Percentiles rank a stretch among this genome's conserved stretches.
Conservation (phyloP, 2,888 invertebrate species). For the Cheilosia variabilis region DNA sequence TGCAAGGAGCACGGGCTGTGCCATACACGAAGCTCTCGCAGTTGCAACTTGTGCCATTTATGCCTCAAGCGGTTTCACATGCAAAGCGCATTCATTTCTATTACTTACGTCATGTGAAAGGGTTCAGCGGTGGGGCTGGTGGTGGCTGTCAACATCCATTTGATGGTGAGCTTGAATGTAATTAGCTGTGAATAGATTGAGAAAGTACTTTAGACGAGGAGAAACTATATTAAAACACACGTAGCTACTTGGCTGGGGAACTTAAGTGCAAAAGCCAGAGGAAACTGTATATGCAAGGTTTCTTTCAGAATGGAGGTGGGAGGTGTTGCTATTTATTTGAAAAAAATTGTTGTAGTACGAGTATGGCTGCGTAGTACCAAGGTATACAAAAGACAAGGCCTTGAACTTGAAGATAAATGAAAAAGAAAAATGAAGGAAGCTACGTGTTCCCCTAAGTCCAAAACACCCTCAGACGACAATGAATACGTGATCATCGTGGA, state of each 20-base stretch:
- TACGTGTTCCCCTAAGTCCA: no score
- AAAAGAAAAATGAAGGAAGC: no score
- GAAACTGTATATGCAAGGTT: not conserved
- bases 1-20: not conserved
- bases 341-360: no score
- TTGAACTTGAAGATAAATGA: no score
- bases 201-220: constrained; percentile 41
- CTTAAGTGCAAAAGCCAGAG: not conserved
- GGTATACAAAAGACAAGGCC: no score
- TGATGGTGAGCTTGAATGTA: constrained; percentile 63
- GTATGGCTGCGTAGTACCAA: no score
- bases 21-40: not conserved
- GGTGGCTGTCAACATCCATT: constrained; percentile 57
- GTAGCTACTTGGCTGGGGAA: constrained; percentile 20
- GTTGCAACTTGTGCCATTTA: constrained; percentile 57
- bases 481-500: no score
- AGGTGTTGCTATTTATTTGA: no score
- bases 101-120: constrained; percentile 50
- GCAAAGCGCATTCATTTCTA: constrained; percentile 59
- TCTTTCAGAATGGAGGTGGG: not conserved
- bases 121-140: constrained; percentile 7
- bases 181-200: constrained; percentile 70
- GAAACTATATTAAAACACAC: constrained; percentile 33
- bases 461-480: no score
- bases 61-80: constrained; percentile 59